Evolutionary conservation across 2,888 invertebrate genomes (phyloP).

Genomic region (Linnaemya vulpina): DNA sequence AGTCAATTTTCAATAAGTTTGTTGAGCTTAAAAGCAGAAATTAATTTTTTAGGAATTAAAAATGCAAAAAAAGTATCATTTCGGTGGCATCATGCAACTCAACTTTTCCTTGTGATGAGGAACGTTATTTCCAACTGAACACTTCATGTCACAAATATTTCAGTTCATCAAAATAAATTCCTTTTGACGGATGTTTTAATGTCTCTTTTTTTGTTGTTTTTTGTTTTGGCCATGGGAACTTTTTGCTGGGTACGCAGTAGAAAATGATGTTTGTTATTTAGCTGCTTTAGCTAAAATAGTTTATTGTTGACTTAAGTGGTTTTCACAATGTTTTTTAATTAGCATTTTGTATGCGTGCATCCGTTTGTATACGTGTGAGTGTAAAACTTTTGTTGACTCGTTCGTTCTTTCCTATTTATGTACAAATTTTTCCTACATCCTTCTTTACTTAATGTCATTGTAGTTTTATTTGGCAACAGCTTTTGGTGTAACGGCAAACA

Average conservation of each 20-base stretch:
- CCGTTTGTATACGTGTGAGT: neutral
- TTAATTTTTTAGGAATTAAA: too few relatives aligned
- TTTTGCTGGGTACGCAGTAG: neutral
- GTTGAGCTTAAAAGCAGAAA: too few relatives aligned
- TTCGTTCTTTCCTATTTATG: neutral
- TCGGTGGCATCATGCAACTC: too few relatives aligned
- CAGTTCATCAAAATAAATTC: neutral
- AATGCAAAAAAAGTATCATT: too few relatives aligned
- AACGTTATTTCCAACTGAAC: neutral
- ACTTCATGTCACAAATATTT: neutral
- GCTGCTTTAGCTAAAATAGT: constrained; percentile 14
- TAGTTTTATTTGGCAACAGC: constrained; percentile 48
- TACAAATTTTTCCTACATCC: constrained; percentile 29
- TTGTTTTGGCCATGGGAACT: neutral
- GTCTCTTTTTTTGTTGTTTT: neutral
- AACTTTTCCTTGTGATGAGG: too few relatives aligned
- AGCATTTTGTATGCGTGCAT: constrained; percentile 27
- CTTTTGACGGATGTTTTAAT: neutral
- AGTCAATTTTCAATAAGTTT: too few relatives aligned
- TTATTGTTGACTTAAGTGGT: constrained; percentile 50
- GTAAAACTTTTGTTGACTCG: neutral
- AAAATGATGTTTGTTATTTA: constrained; percentile 32
- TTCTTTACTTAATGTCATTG: constrained; percentile 45
- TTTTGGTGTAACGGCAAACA: constrained; percentile 37
- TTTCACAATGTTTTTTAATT: constrained; percentile 61